Percentiles rank a stretch among this genome's conserved stretches.
Conservation (phyloP, 2,888 invertebrate species). For the Rugalucina vietnamica region DNA sequence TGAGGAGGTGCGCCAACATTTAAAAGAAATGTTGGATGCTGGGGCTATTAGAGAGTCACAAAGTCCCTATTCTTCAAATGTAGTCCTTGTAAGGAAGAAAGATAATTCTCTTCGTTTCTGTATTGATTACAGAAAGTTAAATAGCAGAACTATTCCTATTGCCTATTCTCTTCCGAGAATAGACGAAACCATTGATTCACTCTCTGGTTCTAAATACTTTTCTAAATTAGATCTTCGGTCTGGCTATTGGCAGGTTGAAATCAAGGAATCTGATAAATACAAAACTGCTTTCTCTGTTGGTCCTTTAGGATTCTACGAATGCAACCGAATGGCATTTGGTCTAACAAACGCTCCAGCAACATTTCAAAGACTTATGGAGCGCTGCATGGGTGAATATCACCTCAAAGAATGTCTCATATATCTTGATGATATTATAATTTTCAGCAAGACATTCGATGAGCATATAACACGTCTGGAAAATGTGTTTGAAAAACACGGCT, state of each 20-base stretch:
- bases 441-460: background rate
- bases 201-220: constrained; percentile 23
- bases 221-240: constrained; percentile 25
- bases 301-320: constrained; percentile 62
- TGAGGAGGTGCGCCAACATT: constrained; percentile 28
- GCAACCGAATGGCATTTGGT: constrained; percentile 67
- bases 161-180: constrained; percentile 27
- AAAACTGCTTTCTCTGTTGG: constrained; percentile 68
- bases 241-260: constrained; percentile 23
- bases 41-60: constrained; percentile 15
- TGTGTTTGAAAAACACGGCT: background rate
- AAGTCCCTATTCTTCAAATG: constrained; percentile 31
- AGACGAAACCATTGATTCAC: constrained; percentile 23
- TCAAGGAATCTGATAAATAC: constrained; percentile 48
- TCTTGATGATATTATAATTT: constrained; percentile 21
- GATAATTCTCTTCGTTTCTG: constrained; percentile 30
- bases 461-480: background rate
- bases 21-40: constrained; percentile 34
- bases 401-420: constrained; percentile 4
- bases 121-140: constrained; percentile 32
- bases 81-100: constrained; percentile 36
- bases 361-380: constrained; percentile 64
- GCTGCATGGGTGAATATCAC: constrained; percentile 21
- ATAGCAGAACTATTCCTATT: constrained; percentile 16
- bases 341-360: constrained; percentile 63